phyloP scores from a whole-genome alignment of 2,797 vertebrate genomes.

The Discoglossus pictus region DNA sequence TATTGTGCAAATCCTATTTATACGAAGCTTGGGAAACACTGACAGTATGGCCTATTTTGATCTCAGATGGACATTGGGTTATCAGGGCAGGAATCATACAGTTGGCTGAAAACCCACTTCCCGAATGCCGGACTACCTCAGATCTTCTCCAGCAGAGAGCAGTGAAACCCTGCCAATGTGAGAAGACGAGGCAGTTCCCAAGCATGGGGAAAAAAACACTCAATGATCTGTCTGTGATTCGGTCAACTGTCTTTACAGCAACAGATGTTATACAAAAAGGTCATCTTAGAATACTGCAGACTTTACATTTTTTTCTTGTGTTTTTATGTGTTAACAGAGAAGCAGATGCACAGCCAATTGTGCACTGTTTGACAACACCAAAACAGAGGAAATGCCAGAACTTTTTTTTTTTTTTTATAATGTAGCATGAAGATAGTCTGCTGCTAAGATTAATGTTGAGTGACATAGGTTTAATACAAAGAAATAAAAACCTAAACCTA shows the following conservation, averaged over 20 bases:
- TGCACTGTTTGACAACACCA: no score
- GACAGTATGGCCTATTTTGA: constrained; percentile 11
- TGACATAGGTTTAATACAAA: no score
- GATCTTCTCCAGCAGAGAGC: constrained; percentile 77
- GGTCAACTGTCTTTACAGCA: constrained; percentile 33
- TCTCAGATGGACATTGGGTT: constrained; percentile 49
- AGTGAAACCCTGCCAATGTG: constrained; percentile 71
- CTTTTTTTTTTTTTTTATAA: no score
- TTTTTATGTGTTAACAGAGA: no score
- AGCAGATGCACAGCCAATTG: no score
- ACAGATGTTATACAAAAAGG: neutral
- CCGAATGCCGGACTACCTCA: constrained; percentile 55
- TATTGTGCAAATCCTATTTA: constrained; percentile 18
- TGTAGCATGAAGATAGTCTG: no score
- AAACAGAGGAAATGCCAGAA: no score
- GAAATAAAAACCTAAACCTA: no score
- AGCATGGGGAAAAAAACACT: constrained; percentile 52
- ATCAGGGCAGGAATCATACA: constrained; percentile 53
- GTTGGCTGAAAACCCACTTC: constrained; percentile 47
- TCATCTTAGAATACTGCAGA: constrained; percentile 27
- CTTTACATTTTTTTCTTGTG: no score
- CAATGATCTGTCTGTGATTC: constrained; percentile 51
- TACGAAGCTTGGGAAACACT: constrained; percentile 24
- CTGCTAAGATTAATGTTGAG: no score
- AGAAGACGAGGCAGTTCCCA: constrained; percentile 58